Evolutionary conservation across 2,113 vertebrate species (phyloP).

Genomic region (Coryphaenoides rupestris): DNA sequence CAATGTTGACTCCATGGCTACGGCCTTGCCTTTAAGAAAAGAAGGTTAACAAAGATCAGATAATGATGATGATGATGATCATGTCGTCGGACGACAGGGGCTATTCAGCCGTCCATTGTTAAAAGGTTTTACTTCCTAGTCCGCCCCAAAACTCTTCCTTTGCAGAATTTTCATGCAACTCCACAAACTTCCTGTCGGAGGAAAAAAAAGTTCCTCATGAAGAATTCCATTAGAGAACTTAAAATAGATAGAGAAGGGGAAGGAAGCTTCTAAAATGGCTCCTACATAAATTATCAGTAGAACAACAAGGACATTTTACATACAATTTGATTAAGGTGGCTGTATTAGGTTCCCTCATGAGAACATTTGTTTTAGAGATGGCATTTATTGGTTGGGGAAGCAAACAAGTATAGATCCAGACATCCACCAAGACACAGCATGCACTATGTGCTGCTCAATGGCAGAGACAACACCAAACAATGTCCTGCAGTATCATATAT

Average conservation of each 20-base stretch:
- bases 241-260: constrained; percentile 17
- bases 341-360: constrained; percentile 30
- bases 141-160: constrained; percentile 28
- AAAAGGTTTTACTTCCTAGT: too few species aligned
- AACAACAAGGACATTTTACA: constrained; percentile 5
- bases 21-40: too few species aligned
- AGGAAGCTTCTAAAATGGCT: too few species aligned
- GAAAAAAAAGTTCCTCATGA: constrained; percentile 23
- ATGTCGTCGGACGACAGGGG: too few species aligned
- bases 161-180: constrained; percentile 24
- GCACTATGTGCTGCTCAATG: too few species aligned
- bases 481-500: too few species aligned
- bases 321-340: constrained; percentile 16
- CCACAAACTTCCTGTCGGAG: constrained; percentile 28
- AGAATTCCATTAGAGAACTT: constrained; percentile 7
- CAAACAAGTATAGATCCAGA: constrained; percentile 21
- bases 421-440: neutral
- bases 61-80: too few species aligned
- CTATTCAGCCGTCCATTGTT: too few species aligned
- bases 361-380: constrained; percentile 24
- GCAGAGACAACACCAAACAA: too few species aligned
- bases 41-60: too few species aligned
- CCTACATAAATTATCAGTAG: neutral
- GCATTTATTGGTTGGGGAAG: constrained; percentile 31
- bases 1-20: too few species aligned